phyloP scores from a whole-genome alignment of 2,888 invertebrate species.

The Synergus gifuensis region DNA sequence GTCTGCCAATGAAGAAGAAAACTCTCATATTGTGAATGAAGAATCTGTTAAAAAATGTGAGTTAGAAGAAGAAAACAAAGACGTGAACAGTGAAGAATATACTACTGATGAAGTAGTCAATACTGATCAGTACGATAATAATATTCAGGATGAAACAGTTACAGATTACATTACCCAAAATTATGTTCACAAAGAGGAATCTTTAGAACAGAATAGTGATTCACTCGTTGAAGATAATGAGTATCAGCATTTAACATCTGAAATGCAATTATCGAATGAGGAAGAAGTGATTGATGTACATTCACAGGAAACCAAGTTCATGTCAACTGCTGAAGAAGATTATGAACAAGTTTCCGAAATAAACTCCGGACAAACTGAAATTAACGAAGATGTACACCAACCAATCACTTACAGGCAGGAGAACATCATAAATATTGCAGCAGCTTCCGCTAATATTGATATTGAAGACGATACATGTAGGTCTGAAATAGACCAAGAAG shows the following conservation, averaged over 20 bases:
- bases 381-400: background rate
- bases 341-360: background rate
- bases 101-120: background rate
- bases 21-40: background rate
- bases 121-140: background rate
- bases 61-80: slow-evolving; percentile 12
- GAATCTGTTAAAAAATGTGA: background rate
- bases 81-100: slow-evolving; percentile 1
- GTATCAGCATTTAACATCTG: slow-evolving; percentile 1
- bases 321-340: background rate
- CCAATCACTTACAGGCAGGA: background rate
- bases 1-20: background rate
- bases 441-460: slow-evolving; percentile 25
- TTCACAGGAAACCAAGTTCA: background rate
- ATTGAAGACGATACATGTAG: background rate
- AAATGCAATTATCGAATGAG: background rate
- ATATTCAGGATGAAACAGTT: background rate
- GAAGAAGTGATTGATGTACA: background rate
- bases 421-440: slow-evolving; percentile 13
- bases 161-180: background rate
- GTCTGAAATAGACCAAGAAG: background rate
- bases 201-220: background rate
- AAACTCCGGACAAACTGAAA: slow-evolving; percentile 2
- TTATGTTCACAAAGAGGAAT: background rate
- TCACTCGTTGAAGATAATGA: background rate